These are phyloP conservation scores for Protodeltote pygarga DNA, from an alignment of 2,888 invertebrate genomes.

Conservation along the genomic window DNA sequence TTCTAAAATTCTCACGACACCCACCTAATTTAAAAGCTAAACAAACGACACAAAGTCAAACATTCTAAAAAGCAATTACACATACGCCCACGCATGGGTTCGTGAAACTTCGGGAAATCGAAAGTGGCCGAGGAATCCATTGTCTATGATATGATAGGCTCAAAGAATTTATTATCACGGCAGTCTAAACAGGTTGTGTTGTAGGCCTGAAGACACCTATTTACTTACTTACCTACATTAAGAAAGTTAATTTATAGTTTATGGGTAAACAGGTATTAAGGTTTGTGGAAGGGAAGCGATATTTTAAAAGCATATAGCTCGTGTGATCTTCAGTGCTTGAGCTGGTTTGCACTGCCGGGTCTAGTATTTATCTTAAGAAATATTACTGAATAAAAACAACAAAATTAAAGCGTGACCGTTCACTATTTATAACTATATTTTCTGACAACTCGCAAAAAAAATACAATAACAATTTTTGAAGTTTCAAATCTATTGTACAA, in stretches of 20 bases:
- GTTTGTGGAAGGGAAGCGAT: neutral
- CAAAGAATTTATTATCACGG: conserved; percentile 42
- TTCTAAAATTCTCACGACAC: conserved; percentile 2
- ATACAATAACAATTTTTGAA: no score
- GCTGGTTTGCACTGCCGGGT: no score
- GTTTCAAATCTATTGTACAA: no score
- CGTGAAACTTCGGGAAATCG: conserved; percentile 53
- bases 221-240: conserved; percentile 15
- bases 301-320: neutral
- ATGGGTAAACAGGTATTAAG: neutral
- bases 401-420: no score
- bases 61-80: conserved; percentile 37
- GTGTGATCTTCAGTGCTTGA: no score
- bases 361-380: no score
- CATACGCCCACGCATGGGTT: conserved; percentile 48
- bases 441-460: no score
- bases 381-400: no score
- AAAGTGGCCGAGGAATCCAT: conserved; percentile 49
- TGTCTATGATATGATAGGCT: conserved; percentile 35
- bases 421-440: no score
- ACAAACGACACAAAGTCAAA: conserved; percentile 16
- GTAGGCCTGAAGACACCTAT: conserved; percentile 5
- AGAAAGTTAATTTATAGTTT: neutral
- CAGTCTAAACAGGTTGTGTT: conserved; percentile 34
- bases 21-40: conserved; percentile 23